Base-by-base conservation (phyloP, 2,888 invertebrate genomes). In the Sinhomidia bicolor region DNA sequence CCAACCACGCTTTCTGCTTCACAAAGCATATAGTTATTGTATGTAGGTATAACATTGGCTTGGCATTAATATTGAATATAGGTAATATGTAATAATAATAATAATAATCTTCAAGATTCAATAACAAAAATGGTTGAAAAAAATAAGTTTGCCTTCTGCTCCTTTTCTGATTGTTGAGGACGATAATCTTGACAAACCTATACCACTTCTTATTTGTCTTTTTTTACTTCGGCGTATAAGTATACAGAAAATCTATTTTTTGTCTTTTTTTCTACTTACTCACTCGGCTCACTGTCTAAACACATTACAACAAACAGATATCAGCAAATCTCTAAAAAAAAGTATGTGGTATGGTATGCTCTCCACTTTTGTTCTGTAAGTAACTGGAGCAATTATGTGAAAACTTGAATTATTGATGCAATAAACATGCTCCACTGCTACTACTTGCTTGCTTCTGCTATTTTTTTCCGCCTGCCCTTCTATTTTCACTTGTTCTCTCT, bases 321-420 rank as follows among this genome's bases (percentile, higher is more conserved):
- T n/a, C n/a, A n/a, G n/a, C n/a, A n/a, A n/a, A n/a, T n/a, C n/a
- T n/a, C n/a, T n/a, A n/a, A n/a, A n/a, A n/a, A n/a, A n/a, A n/a
- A n/a, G 68, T 47, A 14, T 81, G 14, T 17, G n/a, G 0, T 1
- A 1, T 14, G 14, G 62, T 44, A 1, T 44, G 23, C 14, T 71
- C 57, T 74, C 47, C 57, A 17, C 17, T 60, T 71, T 62, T 36
- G 6, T 76, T 44, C 23, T 74, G 4, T 29, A 41, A 62, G 44
- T 29, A 80, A 51, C 65, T 32, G 78, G 80, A 68, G 80, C 80
- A 80, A 85, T 85, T 85, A 85, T 85, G 80, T 79, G 85, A 85
- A 85, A 80, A 80, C 79, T 26, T 85, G 85, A 85, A 85, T 85
- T 80, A 85, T 85, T 80, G 85, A 85, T 79, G 79, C 71, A 85